Evolutionary conservation across 1,140 invertebrate species (phyloP).

Genomic region (Cecropterus lyciades): DNA sequence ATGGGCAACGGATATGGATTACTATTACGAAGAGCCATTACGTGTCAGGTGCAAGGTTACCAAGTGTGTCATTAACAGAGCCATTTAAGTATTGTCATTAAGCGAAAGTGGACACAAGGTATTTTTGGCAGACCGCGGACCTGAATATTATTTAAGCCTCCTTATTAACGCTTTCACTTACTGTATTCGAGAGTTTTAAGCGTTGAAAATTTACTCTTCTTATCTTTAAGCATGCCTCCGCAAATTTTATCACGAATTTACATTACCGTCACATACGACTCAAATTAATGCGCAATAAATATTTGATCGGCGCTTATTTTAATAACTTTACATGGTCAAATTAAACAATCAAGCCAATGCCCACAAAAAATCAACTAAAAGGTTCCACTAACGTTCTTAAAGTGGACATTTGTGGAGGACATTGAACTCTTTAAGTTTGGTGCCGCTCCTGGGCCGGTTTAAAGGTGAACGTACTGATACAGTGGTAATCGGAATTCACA

Average conservation of each 20-base stretch:
- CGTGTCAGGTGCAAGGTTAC: constrained; percentile 7
- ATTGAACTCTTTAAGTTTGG: constrained; percentile 72
- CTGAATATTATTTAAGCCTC: constrained; percentile 61
- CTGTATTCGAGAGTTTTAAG: constrained; percentile 33
- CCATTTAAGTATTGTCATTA: constrained; percentile 52
- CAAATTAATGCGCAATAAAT: background rate
- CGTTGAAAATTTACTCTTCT: constrained; percentile 18
- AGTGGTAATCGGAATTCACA: constrained; percentile 70
- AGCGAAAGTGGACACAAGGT: constrained; percentile 70
- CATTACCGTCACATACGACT: background rate
- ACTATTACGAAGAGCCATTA: constrained; percentile 27
- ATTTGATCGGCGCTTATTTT: background rate
- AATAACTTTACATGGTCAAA: constrained; percentile 27
- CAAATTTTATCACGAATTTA: background rate
- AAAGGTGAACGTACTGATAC: constrained; percentile 75
- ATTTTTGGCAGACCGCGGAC: constrained; percentile 53
- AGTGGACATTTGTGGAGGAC: constrained; percentile 73
- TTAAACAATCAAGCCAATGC: constrained; percentile 37
- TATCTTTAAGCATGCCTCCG: constrained; percentile 7
- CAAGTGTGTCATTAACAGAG: constrained; percentile 42
- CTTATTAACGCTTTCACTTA: constrained; percentile 74
- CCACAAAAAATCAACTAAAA: constrained; percentile 41
- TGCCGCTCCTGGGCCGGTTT: constrained; percentile 73
- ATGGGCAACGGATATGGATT: constrained; percentile 1
- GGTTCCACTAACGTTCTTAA: constrained; percentile 47